Evolutionary conservation across 2,888 invertebrate genomes (phyloP).

Genomic region (Taphrorychus bicolor): DNA sequence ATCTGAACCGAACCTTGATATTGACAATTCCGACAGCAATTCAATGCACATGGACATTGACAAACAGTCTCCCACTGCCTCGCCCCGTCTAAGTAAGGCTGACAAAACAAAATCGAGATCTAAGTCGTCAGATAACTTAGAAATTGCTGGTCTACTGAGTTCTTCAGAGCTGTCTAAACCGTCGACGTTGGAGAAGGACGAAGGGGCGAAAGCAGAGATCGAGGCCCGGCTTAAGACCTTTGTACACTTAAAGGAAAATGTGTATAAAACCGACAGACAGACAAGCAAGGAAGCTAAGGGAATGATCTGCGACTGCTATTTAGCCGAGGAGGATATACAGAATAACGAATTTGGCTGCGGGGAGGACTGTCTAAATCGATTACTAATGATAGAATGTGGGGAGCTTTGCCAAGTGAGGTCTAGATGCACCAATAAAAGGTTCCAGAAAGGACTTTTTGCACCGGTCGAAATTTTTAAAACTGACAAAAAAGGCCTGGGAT

Average conservation of each 20-base stretch:
- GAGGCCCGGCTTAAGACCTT: conserved; percentile 75
- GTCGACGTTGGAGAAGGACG: conserved; percentile 22
- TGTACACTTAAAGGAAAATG: conserved; percentile 83
- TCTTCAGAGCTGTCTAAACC: conserved; percentile 22
- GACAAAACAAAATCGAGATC: conserved; percentile 33
- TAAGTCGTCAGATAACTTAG: conserved; percentile 41
- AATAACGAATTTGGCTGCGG: conserved; percentile 89
- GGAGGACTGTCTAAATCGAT: conserved; percentile 94
- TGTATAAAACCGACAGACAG: conserved; percentile 83
- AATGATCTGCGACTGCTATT: conserved; percentile 95
- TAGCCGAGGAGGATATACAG: conserved; percentile 84
- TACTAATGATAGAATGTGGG: conserved; percentile 98
- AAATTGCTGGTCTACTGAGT: background rate
- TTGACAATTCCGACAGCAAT: conserved; percentile 66
- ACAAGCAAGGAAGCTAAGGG: conserved; percentile 89
- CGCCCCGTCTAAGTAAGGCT: conserved; percentile 39
- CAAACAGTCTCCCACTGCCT: conserved; percentile 42
- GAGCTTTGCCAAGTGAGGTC: conserved; percentile 87
- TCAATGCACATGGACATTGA: conserved; percentile 49
- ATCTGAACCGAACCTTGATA: conserved; percentile 47
- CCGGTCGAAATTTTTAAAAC: conserved; percentile 88
- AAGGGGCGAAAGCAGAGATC: conserved; percentile 58
- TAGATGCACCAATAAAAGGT: conserved; percentile 92
- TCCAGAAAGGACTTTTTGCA: conserved; percentile 87
- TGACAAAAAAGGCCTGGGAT: conserved; percentile 94